Percentiles rank a stretch among this genome's conserved stretches.
These are phyloP conservation scores for Takifugu rubripes DNA, from an alignment of 2,797 vertebrate species.

Conservation along the genomic window DNA sequence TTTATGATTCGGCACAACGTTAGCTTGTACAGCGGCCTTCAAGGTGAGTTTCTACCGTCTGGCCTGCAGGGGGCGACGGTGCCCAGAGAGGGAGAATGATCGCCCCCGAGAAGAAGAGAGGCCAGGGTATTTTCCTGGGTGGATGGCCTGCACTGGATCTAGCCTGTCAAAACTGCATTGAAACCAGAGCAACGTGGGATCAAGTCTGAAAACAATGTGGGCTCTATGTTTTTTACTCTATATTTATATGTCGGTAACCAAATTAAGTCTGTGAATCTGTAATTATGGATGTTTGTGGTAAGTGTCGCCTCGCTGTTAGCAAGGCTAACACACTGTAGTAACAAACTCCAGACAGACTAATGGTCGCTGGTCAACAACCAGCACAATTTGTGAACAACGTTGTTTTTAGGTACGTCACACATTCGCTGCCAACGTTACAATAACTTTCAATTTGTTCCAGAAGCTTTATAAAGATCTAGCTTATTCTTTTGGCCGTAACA, in stretches of 20 bases:
- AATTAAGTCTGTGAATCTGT: background rate
- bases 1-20: no score
- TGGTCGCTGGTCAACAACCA: constrained; percentile 31
- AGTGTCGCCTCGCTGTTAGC: constrained; percentile 19
- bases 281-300: background rate
- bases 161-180: constrained; percentile 51
- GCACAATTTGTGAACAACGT: constrained; percentile 27
- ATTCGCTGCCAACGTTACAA: background rate
- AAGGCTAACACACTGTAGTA: constrained; percentile 22
- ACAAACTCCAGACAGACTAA: constrained; percentile 14
- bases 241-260: background rate
- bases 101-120: constrained; percentile 35
- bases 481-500: no score
- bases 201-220: constrained; percentile 43
- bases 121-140: constrained; percentile 48
- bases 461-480: no score
- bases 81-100: background rate
- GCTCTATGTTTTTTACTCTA: constrained; percentile 11
- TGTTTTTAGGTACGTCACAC: background rate
- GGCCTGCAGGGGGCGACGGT: constrained; percentile 19
- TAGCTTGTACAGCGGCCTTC: no score
- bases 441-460: no score
- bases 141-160: constrained; percentile 59
- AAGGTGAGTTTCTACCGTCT: background rate
- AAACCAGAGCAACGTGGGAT: constrained; percentile 45